phyloP scores from a whole-genome alignment of 1,140 invertebrate genomes.

The Leguminivora glycinivorella region DNA sequence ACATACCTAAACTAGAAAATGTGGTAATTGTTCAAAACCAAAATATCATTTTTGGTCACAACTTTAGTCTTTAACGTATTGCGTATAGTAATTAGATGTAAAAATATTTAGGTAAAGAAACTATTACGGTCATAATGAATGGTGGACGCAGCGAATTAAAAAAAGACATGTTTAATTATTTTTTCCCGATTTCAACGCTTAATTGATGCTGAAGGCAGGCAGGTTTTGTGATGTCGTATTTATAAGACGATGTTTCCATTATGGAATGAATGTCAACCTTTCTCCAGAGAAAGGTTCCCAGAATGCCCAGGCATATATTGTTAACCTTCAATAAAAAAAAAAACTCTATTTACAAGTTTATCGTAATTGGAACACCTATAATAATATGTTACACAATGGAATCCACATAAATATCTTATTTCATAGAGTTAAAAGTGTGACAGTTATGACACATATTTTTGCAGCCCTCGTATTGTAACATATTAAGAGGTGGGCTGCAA shows the following conservation, averaged over 20 bases:
- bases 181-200: not conserved
- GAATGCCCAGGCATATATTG: not conserved
- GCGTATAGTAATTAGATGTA: slow-evolving; percentile 17
- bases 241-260: not conserved
- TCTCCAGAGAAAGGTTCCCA: too few relatives aligned
- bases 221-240: not conserved
- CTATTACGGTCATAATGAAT: not conserved
- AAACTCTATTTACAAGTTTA: too few relatives aligned
- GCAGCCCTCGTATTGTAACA: too few relatives aligned
- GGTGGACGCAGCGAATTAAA: not conserved
- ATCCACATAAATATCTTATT: too few relatives aligned
- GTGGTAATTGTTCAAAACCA: not conserved
- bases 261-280: too few relatives aligned
- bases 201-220: not conserved
- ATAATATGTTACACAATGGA: too few relatives aligned
- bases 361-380: too few relatives aligned
- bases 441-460: too few relatives aligned
- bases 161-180: not conserved
- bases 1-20: not conserved
- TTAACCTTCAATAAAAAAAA: not conserved
- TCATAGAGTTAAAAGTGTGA: too few relatives aligned
- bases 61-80: slow-evolving; percentile 16
- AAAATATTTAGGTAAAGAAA: not conserved
- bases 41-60: slow-evolving; percentile 19
- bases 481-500: not conserved